Evolutionary conservation across 2,797 vertebrate species (phyloP), one percentile per base, ranked within the genome.

Genomic region (Cottoperca gobio): DNA sequence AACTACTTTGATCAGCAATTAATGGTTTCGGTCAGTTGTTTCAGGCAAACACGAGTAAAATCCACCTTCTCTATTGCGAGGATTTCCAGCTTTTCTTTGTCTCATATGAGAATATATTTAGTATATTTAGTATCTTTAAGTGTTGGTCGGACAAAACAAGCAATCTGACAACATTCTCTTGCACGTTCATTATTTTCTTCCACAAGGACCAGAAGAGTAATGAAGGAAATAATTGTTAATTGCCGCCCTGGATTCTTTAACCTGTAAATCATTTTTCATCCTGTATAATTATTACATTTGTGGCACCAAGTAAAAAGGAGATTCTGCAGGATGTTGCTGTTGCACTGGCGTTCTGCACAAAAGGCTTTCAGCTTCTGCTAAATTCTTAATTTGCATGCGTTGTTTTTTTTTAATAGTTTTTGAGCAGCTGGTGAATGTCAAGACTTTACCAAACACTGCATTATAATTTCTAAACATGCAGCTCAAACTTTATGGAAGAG

Each of bases 401-500:
- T 33, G 31, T 33, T 37, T 13, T 49, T 67, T 58, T 50, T 21
- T 17, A 26, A 9, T 9, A 2, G 6, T 54, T 69, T n/a, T 6
- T 35, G 12, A 67, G 54, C 49, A 55, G 40, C 28, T 63, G 50
- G 9, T 4, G 24, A 37, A 63, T 65, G 24, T 76, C 26, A 8
- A 10, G 6, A 12, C 55, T 42, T 46, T 39, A 31, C 2, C 40
- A 53, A 19, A 2, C 28, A 23, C 58, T 50, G 12, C n/a, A 73
- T 26, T 60, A 26, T 37, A 46, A 49, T 65, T 79, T 61, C 62
- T 60, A 64, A 64, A 68, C 8, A 16, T 62, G 69, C 2, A 61
- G 79, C 77, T 79, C 23, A 62, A 54, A 40, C 67, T 64, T 55
- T n/a, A 57, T 28, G 66, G 45, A 65, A 8, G 72, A 85, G 66